Conservation (phyloP, 2,797 vertebrate genomes). For the Malurus splendens region DNA sequence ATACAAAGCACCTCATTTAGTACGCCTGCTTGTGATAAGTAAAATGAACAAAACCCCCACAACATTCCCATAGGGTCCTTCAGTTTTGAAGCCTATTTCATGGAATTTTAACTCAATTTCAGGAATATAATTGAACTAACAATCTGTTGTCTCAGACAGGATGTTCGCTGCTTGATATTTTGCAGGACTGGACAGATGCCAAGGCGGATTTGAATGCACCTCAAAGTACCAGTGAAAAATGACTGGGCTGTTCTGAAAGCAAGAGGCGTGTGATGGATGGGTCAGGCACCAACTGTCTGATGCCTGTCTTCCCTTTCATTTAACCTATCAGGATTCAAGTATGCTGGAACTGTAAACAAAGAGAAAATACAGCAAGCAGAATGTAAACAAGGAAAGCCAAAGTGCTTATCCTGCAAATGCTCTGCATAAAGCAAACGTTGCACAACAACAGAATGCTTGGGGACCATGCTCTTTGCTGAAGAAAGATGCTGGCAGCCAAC, state of each 20-base stretch:
- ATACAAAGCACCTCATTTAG: background rate
- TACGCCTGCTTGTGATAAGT: slow-evolving; percentile 9
- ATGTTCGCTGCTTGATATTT: slow-evolving; percentile 48
- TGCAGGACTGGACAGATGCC: slow-evolving; percentile 31
- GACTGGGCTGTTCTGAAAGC: slow-evolving; percentile 28
- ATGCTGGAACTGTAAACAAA: slow-evolving; percentile 1
- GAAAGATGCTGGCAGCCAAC: background rate
- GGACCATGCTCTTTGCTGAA: background rate
- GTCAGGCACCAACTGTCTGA: background rate
- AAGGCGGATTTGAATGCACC: slow-evolving; percentile 43
- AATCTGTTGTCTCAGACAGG: slow-evolving; percentile 56
- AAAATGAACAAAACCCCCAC: background rate
- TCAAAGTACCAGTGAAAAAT: slow-evolving; percentile 31
- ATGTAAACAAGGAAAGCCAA: slow-evolving; percentile 18
- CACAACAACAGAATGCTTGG: background rate
- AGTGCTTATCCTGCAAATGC: background rate
- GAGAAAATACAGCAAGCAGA: slow-evolving; percentile 29
- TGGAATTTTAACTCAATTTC: slow-evolving; percentile 61
- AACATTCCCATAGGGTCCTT: slow-evolving; percentile 15
- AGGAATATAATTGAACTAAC: slow-evolving; percentile 58
- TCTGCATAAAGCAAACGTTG: slow-evolving; percentile 21
- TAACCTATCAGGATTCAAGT: slow-evolving; percentile 23
- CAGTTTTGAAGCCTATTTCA: slow-evolving; percentile 50
- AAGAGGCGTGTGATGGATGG: background rate
- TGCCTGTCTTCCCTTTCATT: slow-evolving; percentile 16